phyloP scores from a whole-genome alignment of 2,888 invertebrate species.

The Acheta domesticus region DNA sequence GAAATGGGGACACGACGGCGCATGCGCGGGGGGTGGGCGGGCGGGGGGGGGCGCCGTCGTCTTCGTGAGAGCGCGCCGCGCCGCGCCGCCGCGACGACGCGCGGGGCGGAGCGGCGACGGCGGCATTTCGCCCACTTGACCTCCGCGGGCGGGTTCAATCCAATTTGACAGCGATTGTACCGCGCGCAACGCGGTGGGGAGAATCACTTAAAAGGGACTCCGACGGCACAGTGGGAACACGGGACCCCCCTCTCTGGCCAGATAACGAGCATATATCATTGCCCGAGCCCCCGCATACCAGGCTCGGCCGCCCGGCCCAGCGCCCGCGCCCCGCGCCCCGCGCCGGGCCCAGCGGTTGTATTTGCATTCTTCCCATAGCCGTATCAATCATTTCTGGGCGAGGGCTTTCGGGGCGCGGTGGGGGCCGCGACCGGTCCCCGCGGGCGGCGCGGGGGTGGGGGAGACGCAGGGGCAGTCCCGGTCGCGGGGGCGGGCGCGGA shows the following conservation, averaged over 20 bases:
- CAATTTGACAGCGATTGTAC: background rate
- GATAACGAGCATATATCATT: constrained; percentile 18
- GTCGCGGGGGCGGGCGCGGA: background rate
- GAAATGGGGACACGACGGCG: no score
- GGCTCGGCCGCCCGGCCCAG: background rate
- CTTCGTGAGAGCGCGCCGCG: no score
- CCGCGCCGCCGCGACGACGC: no score
- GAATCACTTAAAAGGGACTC: background rate
- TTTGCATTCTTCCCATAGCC: background rate
- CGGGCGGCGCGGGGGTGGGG: background rate
- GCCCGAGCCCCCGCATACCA: constrained; percentile 8
- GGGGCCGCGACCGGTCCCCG: background rate
- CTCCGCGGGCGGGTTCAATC: background rate
- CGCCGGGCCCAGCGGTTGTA: background rate
- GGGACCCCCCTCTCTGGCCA: background rate
- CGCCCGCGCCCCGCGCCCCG: background rate
- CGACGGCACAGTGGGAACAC: background rate
- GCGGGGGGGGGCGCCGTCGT: no score
- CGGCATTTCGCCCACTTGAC: background rate
- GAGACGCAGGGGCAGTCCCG: background rate
- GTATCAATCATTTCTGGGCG: constrained; percentile 3
- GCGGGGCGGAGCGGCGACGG: no score
- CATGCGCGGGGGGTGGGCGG: no score
- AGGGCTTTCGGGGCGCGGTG: background rate
- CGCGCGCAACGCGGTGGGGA: background rate